These are phyloP conservation scores for Leptinotarsa peninsularis DNA, from an alignment of 2,888 invertebrate genomes.

Conservation along the genomic window DNA sequence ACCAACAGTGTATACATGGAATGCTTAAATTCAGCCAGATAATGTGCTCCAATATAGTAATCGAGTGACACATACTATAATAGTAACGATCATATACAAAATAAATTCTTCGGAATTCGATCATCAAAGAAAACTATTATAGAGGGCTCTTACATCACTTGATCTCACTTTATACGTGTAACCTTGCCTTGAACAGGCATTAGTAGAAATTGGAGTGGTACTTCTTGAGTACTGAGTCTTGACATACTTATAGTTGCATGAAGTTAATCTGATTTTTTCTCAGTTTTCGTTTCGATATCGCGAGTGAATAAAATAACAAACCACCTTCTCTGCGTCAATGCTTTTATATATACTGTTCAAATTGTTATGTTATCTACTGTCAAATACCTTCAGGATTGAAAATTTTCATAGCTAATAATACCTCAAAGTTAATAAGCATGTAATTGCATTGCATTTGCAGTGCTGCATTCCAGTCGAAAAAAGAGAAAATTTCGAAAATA, in stretches of 20 bases:
- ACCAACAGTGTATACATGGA: conserved; percentile 68
- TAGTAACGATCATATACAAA: conserved; percentile 63
- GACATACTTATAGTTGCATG: too few species aligned
- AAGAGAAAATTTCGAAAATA: too few species aligned
- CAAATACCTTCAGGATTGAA: not conserved
- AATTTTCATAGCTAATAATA: not conserved
- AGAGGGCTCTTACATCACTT: conserved; percentile 48
- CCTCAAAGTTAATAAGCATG: too few species aligned
- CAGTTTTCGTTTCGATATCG: too few species aligned
- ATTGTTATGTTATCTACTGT: too few species aligned
- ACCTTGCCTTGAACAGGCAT: not conserved
- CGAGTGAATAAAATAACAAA: too few species aligned
- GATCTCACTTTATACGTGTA: not conserved
- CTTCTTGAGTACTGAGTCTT: too few species aligned
- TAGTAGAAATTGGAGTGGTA: too few species aligned
- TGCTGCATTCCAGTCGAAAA: too few species aligned
- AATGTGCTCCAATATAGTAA: conserved; percentile 66
- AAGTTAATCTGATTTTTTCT: too few species aligned
- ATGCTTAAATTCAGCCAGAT: conserved; percentile 65
- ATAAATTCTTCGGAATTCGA: conserved; percentile 64
- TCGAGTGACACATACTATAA: conserved; percentile 60
- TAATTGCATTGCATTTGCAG: not conserved
- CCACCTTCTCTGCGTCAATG: too few species aligned
- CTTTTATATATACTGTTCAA: too few species aligned
- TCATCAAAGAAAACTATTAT: conserved; percentile 61